A percentile compares a stretch with the other conserved stretches of the same genome.
Evolutionary conservation across 2,888 invertebrate species (phyloP).

Genomic region (Pammene aurita): DNA sequence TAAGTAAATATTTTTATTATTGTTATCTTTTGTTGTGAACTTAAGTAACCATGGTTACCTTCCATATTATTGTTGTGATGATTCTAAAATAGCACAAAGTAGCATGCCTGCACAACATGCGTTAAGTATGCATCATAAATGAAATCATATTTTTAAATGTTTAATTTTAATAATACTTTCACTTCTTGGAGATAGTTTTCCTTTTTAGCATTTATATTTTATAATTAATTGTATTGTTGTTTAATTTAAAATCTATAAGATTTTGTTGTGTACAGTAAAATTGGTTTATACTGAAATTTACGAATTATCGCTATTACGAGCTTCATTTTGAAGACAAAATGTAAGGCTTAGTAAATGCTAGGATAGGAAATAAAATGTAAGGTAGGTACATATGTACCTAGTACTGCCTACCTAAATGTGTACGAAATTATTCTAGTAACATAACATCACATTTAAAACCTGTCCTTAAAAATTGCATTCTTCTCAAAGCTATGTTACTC

Average conservation of each 20-base stretch:
- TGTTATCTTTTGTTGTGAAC: constrained; percentile 12
- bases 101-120: not conserved
- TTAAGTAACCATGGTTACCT: not conserved
- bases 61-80: constrained; percentile 11
- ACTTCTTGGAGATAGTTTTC: constrained; percentile 25
- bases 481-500: too few relatives aligned
- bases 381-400: not conserved
- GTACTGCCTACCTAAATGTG: constrained; percentile 3
- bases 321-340: constrained; percentile 13
- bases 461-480: too few relatives aligned
- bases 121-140: constrained; percentile 10
- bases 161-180: constrained; percentile 10
- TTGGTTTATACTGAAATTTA: constrained; percentile 14
- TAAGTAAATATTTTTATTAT: constrained; percentile 17
- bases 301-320: constrained; percentile 1
- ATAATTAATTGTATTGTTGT: constrained; percentile 13
- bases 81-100: constrained; percentile 26
- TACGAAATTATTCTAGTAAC: not conserved
- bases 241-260: not conserved
- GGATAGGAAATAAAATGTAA: constrained; percentile 6
- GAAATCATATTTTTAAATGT: constrained; percentile 8
- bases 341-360: constrained; percentile 4
- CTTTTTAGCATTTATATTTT: constrained; percentile 7
- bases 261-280: not conserved
- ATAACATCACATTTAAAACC: too few relatives aligned